Base-by-base conservation (phyloP, 2,797 vertebrate species). In the Botia almorhae region DNA sequence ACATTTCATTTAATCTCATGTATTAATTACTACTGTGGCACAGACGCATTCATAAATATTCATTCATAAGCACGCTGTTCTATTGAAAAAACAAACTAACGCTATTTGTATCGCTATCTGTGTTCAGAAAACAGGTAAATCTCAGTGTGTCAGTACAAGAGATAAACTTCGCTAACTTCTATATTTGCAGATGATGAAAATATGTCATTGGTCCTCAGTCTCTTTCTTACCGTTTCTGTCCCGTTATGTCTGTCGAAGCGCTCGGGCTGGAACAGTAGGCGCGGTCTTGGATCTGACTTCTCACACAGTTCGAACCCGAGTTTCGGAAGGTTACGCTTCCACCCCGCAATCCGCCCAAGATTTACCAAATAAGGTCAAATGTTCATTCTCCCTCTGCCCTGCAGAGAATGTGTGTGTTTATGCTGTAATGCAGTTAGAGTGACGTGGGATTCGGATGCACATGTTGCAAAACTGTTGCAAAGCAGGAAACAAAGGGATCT, bases 361-460 rank as follows among this genome's bases (percentile, higher is more conserved):
- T 53, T 63, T 8, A 11, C 76, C 68, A 63, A 70, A 71, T 78
- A 70, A 78, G 76, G 68, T 13, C 36, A 78, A 36, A 51, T 21
- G 17, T 1, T 16, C 50, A 39, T 10, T 65, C 23, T 39, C 12
- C 14, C 60, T 3, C 60, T 3, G 21, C 17, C 6, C n/a, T n/a
- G 65, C 63, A 68, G 48, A 77, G 63, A 11, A 19, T 23, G 71
- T 83, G 68, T 71, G 55, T 86, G 75, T 86, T 86, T 81, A 43
- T 63, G 19, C 19, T 43, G 21, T n/a, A 56, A 71, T 70, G 63
- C 71, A 70, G 82, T 74, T 64, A 63, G 56, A 73, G 29, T 60
- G 61, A 71, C 19, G 58, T 69, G 65, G 60, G 21, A 74, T n/a
- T 80, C 39, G 1, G 17, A 48, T 55, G 46, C 26, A 17, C 53